Base-by-base conservation (phyloP, 2,888 invertebrate species). In the Orthonevra nobilis region DNA sequence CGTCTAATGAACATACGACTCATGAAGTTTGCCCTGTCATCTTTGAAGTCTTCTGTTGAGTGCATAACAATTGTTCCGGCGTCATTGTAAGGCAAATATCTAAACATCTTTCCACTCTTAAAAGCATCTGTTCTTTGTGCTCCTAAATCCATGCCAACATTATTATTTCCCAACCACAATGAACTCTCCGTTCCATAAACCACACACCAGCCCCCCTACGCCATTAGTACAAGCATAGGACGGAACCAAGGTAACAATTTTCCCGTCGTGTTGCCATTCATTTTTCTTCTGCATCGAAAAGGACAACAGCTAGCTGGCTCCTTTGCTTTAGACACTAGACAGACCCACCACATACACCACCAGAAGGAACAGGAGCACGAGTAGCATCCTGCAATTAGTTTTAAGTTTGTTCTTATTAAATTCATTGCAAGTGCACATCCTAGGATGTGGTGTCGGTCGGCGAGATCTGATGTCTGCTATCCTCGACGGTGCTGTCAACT, bases 361-460 rank as follows among this genome's bases (percentile, higher is more conserved):
- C 56, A 63, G 4, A 32, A 32, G 14, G n/a, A 46, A 12, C 36
- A 48, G 17, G 20, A 75, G 9, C 61, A 56, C 15, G 6, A 54
- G 20, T 28, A 34, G 40, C 40, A 64, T 77, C 77, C 70, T 70
- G 70, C 77, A 77, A 77, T 77, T 77, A 77, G 77, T 70, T 77
- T 77, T 64, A 64, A 77, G 70, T 77, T 77, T 70, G 58, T 70
- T 77, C 58, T 70, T 77, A 70, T 77, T 77, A 77, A 77, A 77
- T 77, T 77, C 77, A 70, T 64, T 64, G 70, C 70, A 70, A 77
- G 75, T 77, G 70, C 63, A 52, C 75, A 70, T 70, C 58, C 70
- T 50, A 77, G 75, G 63, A 77, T 77, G 70, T 64, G 75, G 75
- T 69, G 38, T 52, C 36, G 72, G 46, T 72, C 28, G 26, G 48